Percentiles rank a stretch among this genome's conserved stretches.
Evolutionary conservation across 2,113 vertebrate species (phyloP).

Genomic region (Egretta garzetta): DNA sequence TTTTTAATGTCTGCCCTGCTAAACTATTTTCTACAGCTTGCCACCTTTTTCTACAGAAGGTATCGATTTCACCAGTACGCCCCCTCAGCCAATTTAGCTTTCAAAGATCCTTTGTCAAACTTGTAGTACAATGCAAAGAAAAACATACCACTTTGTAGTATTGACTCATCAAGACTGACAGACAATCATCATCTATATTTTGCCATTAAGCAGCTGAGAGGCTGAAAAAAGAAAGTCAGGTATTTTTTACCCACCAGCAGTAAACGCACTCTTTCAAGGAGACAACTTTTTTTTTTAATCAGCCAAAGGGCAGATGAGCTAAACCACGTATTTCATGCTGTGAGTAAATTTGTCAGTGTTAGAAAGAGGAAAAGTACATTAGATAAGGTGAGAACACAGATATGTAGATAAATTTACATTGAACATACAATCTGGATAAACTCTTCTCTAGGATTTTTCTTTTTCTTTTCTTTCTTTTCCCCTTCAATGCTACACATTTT

Average conservation of each 20-base stretch:
- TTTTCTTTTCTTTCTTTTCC: neutral
- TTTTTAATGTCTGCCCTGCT: neutral
- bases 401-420: neutral
- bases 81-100: neutral
- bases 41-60: neutral
- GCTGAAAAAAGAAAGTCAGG: neutral
- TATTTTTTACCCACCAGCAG: neutral
- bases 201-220: neutral
- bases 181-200: neutral
- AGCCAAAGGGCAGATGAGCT: neutral
- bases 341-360: neutral
- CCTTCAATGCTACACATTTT: neutral
- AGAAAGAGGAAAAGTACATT: neutral
- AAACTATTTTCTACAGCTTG: neutral
- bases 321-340: neutral
- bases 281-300: neutral
- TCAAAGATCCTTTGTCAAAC: neutral
- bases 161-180: neutral
- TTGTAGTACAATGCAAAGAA: constrained; percentile 9
- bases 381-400: neutral
- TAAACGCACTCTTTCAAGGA: neutral
- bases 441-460: neutral
- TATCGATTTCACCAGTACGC: neutral
- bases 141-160: neutral
- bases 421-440: neutral